Base-by-base conservation (phyloP, 2,113 vertebrate species). In the Empidonax alnorum region DNA sequence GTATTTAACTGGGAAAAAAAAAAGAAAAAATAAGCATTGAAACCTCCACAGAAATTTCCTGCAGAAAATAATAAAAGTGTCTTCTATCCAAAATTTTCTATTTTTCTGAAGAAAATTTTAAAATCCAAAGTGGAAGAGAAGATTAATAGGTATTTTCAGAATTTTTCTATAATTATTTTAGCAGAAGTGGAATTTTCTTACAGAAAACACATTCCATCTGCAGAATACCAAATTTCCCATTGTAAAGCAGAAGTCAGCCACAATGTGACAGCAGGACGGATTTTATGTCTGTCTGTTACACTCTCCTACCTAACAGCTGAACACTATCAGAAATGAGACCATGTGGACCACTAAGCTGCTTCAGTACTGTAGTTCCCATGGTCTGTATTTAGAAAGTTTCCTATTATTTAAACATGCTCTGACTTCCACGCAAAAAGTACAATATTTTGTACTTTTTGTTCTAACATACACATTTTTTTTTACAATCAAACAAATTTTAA, bases 11-110 rank as follows among this genome's bases (percentile, higher is more conserved):
- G 72, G 63, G 92, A 96, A 46, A 58, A 9, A 93, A 46, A 58
- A 9, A 90, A 92, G 46, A 90, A 83, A 7, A 96, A 93, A 91
- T 75, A 81, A 11, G 50, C 62, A 69, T n/a, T 89, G 74, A 89
- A 89, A 58, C 5, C 27, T 87, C 77, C 84, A 76, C 77, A 91
- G 62, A 96, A 87, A 87, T 85, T 89, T 94, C 84, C 67, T 84
- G 63, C 28, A 65, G 46, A 59, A 88, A 87, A 73, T 47, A 50
- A 58, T 4, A 62, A 16, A 84, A 63, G 12, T 22, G 10, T 46
- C 33, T 42, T 68, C 65, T 84, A 87, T 89, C 81, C 31, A 87
- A 93, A 87, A 67, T 82, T 84, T 93, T 79, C 37, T 44, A 31
- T 30, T 85, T 93, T 92, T 91, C 73, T 65, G n/a, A 59, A 65